Conservation (phyloP, 1,140 invertebrate species). For the Eriosoma lanigerum region DNA sequence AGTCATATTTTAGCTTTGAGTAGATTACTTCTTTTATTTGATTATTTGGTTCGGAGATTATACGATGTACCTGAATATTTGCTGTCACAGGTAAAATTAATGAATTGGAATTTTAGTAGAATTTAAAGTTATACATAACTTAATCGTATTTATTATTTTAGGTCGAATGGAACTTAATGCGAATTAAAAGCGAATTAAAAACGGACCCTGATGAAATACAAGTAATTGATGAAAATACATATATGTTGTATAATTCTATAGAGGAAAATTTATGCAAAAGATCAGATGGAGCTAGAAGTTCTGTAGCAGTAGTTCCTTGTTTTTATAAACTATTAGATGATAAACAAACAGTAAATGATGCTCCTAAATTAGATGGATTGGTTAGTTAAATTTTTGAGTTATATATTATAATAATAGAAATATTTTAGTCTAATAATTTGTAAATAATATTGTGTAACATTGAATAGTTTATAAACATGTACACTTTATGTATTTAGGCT, state of each 20-base stretch:
- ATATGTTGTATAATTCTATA: constrained; percentile 75
- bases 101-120: no score
- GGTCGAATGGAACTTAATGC: constrained; percentile 85
- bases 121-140: no score
- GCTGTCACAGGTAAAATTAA: constrained; percentile 71
- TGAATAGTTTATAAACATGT: no score
- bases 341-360: constrained; percentile 55
- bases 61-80: constrained; percentile 82
- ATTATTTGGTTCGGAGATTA: constrained; percentile 92
- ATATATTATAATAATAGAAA: background rate
- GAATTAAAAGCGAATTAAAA: constrained; percentile 62
- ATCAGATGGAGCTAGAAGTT: constrained; percentile 71
- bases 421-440: background rate
- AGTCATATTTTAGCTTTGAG: constrained; percentile 46
- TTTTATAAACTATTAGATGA: constrained; percentile 45
- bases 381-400: constrained; percentile 58
- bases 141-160: constrained; percentile 58
- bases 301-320: constrained; percentile 75
- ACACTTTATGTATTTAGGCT: constrained; percentile 62
- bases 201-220: constrained; percentile 58
- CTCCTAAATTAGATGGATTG: constrained; percentile 86
- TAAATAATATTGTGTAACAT: no score
- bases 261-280: constrained; percentile 76
- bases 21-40: constrained; percentile 83
- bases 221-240: constrained; percentile 65